Evolutionary conservation across 2,113 vertebrate species (phyloP), one percentile per base, ranked within the genome.

Genomic region (Misgurnus anguillicaudatus): DNA sequence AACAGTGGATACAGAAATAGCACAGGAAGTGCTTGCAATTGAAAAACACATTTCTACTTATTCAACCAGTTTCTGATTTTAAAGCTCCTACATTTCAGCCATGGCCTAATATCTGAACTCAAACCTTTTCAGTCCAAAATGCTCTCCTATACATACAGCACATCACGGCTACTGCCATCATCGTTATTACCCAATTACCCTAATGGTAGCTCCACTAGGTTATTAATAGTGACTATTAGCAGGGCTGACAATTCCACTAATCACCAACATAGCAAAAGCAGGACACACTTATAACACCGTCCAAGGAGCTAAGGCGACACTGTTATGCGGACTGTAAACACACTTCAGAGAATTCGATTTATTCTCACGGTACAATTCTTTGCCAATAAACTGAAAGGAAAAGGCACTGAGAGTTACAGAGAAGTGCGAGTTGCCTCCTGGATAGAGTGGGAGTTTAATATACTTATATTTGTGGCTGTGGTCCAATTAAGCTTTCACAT

Each of bases 101-200:
- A 14, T 61, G 39, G 21, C 72, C 41, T 51, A 39, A 62, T 68
- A 66, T n/a, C 57, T 39, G 45, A 53, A 65, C 51, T 63, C 16
- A 53, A 38, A 64, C 42, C 24, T 66, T 39, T 65, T 75, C 53
- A 16, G 9, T 69, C 78, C 58, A 70, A 64, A 84, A 82, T 62
- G 53, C 86, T 80, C 64, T 82, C 77, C 83, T 85, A 68, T 80
- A 77, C 10, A 60, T 74, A 69, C 53, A n/a, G 45, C 70, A 85
- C 85, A 84, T 87, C 84, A 85, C 83, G 75, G 86, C 80, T 87
- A 82, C 85, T 82, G 84, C 86, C 87, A 87, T 90, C 90, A 88
- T 91, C 89, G 88, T 93, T 91, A 92, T 90, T 88, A 87, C 89
- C 87, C 89, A 89, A 93, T 93, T 91, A 91, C 87, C 84, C 87